phyloP scores from a whole-genome alignment of 1,140 invertebrate species.

The Platyscapa corneri region DNA sequence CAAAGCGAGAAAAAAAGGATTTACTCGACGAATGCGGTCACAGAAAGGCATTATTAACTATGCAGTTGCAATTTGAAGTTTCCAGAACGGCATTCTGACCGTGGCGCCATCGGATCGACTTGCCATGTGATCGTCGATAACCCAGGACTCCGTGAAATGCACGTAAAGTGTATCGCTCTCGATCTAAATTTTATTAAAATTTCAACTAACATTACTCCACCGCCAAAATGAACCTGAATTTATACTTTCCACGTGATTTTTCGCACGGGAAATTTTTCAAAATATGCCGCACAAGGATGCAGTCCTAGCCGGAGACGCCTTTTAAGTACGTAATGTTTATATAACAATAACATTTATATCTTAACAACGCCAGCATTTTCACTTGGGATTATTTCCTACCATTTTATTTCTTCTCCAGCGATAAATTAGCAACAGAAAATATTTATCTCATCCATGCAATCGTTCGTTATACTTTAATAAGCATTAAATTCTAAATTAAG shows the following conservation, averaged over 20 bases:
- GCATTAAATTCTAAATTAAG: too few relatives aligned
- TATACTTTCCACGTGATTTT: not conserved
- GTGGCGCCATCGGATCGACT: conserved; percentile 38
- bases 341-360: not conserved
- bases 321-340: not conserved
- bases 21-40: conserved; percentile 33
- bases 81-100: conserved; percentile 49
- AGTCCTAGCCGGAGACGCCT: too few relatives aligned
- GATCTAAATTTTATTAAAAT: conserved; percentile 17
- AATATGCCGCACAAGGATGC: not conserved
- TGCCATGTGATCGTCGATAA: conserved; percentile 43
- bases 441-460: not conserved
- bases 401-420: not conserved
- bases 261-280: not conserved
- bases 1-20: conserved; percentile 21
- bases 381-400: not conserved
- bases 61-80: conserved; percentile 49
- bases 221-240: not conserved
- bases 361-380: not conserved
- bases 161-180: conserved; percentile 22
- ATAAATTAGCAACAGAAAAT: not conserved
- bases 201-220: not conserved
- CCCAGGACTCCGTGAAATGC: conserved; percentile 38
- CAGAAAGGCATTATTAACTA: conserved; percentile 49
- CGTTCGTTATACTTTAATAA: not conserved